Base-by-base conservation (phyloP, 1,140 invertebrate genomes). In the Danaus melanippus region DNA sequence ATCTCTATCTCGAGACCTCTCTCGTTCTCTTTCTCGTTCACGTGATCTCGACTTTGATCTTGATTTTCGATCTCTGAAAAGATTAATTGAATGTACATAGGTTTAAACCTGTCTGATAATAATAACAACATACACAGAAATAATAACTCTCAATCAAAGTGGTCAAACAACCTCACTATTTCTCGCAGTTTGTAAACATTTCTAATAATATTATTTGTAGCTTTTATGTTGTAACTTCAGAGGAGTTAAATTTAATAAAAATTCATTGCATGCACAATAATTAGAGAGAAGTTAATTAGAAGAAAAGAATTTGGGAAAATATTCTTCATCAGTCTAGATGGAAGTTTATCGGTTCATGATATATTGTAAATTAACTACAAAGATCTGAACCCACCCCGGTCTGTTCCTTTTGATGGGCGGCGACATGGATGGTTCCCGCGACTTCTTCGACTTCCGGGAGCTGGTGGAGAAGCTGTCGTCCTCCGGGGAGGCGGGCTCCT, bases 401-500 rank as follows among this genome's bases (percentile, higher is more conserved):
- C 86, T 63, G 0, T 76, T 78, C 42, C 76, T 63, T 50, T 87
- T 87, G 12, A 68, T 69, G 17, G 85, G 83, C 10, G 86, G 86
- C 10, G 86, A 88, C 12, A 82, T 48, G n/a, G 84, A 79, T 1
- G 73, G 68, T 51, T 88, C 86, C 21, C 83, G 72, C 0, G 85
- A 87, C 61, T 85, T 86, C 64, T 88, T 88, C 0, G 84, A 86
- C 56, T 87, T 87, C 63, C 78, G 85, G 5, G 80, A 82, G 11
- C 75, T 77, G 8, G 63, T 66, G 46, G 79, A 82, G 54, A 73
- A 78, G 0, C 64, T 46, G 62, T 84, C 80, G n/a, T 81, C 80
- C 10, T 84, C 78, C 62, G 66, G 10, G 62, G 51, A 51, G 46
- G 32, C 12, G 15, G 54, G 56, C 46, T 53, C 63, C 45, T 62